These are phyloP conservation scores for Micropterix aruncella DNA, from an alignment of 2,888 invertebrate genomes.

Conservation along the genomic window DNA sequence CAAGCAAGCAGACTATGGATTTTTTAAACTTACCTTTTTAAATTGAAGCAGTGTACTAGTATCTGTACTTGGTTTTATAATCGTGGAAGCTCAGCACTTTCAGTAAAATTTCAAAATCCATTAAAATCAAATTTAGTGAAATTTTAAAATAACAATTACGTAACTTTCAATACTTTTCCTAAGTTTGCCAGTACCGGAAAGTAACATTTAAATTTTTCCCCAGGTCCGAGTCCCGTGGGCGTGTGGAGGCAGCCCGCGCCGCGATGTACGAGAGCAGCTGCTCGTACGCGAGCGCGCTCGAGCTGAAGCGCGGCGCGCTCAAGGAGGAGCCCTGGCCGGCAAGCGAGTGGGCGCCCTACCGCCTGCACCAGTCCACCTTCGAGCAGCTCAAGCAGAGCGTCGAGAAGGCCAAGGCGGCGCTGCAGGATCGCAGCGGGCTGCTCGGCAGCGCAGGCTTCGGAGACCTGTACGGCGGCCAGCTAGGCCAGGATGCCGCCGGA, in stretches of 20 bases:
- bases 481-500: conserved; percentile 26
- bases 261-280: conserved; percentile 89
- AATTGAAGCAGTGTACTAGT: no score
- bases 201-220: no score
- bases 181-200: no score
- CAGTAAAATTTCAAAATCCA: no score
- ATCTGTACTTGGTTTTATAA: no score
- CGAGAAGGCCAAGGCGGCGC: conserved; percentile 78
- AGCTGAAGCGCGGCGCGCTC: conserved; percentile 55
- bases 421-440: conserved; percentile 57
- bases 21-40: no score
- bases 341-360: conserved; percentile 61
- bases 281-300: conserved; percentile 76
- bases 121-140: no score
- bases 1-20: no score
- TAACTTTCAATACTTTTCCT: no score
- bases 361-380: conserved; percentile 77
- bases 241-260: conserved; percentile 16
- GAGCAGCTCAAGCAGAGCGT: conserved; percentile 83
- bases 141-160: no score
- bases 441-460: conserved; percentile 61
- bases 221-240: background rate
- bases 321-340: conserved; percentile 44
- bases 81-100: no score
- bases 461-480: conserved; percentile 43